Base-by-base conservation (phyloP, 2,797 vertebrate genomes). In the Potorous gilbertii region DNA sequence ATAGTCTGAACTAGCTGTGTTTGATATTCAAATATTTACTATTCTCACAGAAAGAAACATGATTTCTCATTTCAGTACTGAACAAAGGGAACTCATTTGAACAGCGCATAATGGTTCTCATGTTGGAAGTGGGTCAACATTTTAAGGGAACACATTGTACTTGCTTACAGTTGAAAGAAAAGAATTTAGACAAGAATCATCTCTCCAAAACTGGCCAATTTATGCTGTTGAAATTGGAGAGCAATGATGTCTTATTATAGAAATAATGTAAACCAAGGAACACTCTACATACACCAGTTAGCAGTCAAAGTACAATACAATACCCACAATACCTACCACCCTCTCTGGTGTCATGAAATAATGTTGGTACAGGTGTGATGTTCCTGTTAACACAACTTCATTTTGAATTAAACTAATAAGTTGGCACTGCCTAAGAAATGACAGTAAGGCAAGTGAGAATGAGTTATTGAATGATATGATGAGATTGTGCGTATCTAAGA, bases 41-140 rank as follows among this genome's bases (percentile, higher is more conserved):
- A 81, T 81, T 81, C 74, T 81, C 74, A 81, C 74, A 81, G 74
- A 81, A 81, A 81, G 74, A 81, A 81, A 81, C 74, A 81, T 81
- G 74, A 46, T 81, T 81, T 81, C 74, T 87, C 74, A 50, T 87
- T 87, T 87, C 74, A 87, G 24, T 50, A 50, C 74, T 12, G 40
- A 87, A 87, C 74, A 87, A 87, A 87, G 9, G 74, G 74, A 50
- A 24, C 9, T 81, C 74, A 81, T 46, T 81, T 81, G 74, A 81
- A 81, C 40, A 81, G 40, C 74, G 28, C 24, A 87, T 87, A 87
- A 46, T 87, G 18, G 74, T 50, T 87, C 24, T 87, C 40, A 87
- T 87, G 40, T 50, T 87, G 74, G 74, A 87, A 87, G 74, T 50
- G 40, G 74, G 8, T 87, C 74, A 87, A 87, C 40, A 87, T 87